These are phyloP conservation scores for Oreortyx pictus DNA, from an alignment of 2,797 vertebrate species.

Conservation along the genomic window DNA sequence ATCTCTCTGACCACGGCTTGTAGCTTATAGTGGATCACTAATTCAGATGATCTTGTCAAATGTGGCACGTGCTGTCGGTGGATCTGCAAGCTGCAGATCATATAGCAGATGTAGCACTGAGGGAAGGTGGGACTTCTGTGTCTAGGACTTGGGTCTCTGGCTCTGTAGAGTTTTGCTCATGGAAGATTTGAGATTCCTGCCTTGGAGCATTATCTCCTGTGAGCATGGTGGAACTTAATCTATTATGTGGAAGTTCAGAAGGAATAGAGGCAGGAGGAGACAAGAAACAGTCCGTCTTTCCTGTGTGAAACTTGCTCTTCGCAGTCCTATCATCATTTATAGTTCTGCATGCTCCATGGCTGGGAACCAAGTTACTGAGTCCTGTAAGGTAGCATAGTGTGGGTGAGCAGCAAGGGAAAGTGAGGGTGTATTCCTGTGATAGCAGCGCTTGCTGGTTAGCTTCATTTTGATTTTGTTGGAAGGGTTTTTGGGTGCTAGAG, in stretches of 20 bases:
- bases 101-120: neutral
- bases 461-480: neutral
- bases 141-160: neutral
- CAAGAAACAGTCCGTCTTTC: neutral
- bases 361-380: neutral
- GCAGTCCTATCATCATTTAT: neutral
- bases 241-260: neutral
- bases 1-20: neutral
- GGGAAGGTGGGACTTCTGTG: neutral
- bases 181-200: neutral
- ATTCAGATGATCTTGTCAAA: neutral
- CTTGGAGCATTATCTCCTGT: neutral
- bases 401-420: neutral
- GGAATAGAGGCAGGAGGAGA: neutral
- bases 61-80: neutral
- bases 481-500: neutral
- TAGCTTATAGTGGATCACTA: neutral
- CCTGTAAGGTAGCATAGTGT: neutral
- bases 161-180: neutral
- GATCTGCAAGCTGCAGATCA: neutral
- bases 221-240: neutral
- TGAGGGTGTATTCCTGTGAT: constrained; percentile 3
- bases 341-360: neutral
- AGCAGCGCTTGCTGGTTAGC: neutral
- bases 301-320: neutral